Conservation (phyloP, 2,797 vertebrate genomes). For the Geotrypetes seraphini region DNA sequence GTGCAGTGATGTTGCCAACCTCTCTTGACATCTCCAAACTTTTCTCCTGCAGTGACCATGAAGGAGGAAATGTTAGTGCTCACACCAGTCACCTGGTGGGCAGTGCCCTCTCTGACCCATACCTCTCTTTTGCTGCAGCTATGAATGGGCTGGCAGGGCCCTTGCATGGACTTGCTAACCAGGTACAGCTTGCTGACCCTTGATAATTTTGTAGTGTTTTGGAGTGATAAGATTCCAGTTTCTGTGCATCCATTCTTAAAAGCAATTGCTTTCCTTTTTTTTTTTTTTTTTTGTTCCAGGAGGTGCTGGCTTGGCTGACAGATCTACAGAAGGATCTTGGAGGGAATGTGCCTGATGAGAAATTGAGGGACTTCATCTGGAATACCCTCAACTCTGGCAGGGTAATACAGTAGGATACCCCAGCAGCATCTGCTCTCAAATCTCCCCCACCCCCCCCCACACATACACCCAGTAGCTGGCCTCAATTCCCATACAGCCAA, state of each 20-base stretch:
- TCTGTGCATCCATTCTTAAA: no score
- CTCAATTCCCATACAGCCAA: no score
- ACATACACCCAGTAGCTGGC: no score
- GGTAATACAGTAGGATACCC: no score
- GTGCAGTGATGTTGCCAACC: no score
- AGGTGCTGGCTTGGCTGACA: conserved; percentile 93
- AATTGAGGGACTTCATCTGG: conserved; percentile 92
- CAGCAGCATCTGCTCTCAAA: no score
- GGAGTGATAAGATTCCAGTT: background rate
- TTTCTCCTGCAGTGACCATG: conserved; percentile 72
- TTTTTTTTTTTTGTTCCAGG: conserved; percentile 58
- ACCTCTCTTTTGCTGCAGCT: conserved; percentile 88
- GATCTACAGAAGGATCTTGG: conserved; percentile 90
- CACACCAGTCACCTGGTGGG: conserved; percentile 92
- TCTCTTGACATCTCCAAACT: no score
- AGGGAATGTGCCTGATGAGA: conserved; percentile 85
- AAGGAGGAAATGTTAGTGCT: conserved; percentile 90
- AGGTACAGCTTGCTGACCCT: conserved; percentile 52
- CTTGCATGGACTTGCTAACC: conserved; percentile 90
- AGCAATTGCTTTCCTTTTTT: background rate
- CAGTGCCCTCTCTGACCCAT: conserved; percentile 89
- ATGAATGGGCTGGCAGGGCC: conserved; percentile 94
- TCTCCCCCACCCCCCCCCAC: no score
- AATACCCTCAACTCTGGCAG: conserved; percentile 94
- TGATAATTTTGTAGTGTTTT: background rate